These are phyloP conservation scores for Rattus rattus DNA, from an alignment of 2,113 vertebrate species.

Conservation along the genomic window DNA sequence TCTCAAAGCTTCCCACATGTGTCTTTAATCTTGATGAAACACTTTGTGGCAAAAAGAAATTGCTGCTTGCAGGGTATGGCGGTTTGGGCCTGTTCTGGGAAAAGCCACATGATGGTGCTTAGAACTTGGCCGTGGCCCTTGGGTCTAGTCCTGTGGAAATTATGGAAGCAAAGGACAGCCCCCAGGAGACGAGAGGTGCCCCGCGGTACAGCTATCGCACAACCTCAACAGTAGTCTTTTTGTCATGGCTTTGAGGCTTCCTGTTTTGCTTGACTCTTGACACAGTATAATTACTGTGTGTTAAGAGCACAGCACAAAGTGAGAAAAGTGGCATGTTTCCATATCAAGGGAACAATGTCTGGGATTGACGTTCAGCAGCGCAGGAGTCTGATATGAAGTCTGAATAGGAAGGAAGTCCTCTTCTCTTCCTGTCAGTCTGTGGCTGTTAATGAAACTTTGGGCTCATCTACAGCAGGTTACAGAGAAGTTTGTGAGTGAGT, in stretches of 20 bases:
- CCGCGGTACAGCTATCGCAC: not conserved
- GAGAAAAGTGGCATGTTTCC: not conserved
- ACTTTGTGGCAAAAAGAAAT: conserved; percentile 47
- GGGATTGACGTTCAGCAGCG: not conserved
- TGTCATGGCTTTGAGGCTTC: not conserved
- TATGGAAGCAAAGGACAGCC: not conserved
- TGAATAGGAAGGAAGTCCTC: not conserved
- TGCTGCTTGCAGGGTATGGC: not conserved
- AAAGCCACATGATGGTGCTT: not conserved
- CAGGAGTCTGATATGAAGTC: not conserved
- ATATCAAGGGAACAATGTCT: not conserved
- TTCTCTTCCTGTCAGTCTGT: not conserved
- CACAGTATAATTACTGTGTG: not conserved
- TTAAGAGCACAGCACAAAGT: not conserved
- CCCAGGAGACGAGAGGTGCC: not conserved
- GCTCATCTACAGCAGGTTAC: not conserved
- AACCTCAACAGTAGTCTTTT: not conserved
- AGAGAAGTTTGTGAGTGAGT: not conserved
- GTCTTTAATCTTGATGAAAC: conserved; percentile 64
- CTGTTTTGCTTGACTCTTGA: not conserved
- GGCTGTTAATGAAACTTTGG: not conserved
- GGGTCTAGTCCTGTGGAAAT: not conserved
- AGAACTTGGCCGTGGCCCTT: not conserved
- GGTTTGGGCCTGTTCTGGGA: not conserved
- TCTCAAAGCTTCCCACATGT: conserved; percentile 57